Conservation (phyloP, 2,113 vertebrate genomes). For the Sinocyclocheilus rhinocerous region DNA sequence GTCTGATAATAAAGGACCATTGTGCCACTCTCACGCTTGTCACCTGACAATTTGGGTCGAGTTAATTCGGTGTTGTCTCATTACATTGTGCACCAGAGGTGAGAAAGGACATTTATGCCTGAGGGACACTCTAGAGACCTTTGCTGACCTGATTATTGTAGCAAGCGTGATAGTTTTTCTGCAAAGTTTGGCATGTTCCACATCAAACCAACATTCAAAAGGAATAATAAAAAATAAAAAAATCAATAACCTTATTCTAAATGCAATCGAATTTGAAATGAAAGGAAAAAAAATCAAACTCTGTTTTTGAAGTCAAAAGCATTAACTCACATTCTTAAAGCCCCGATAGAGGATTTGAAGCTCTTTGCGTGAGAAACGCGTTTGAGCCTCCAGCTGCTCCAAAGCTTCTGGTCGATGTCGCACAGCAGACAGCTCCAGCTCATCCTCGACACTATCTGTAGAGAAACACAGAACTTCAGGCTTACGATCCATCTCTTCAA, state of each 20-base stretch:
- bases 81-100: conserved; percentile 65
- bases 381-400: conserved; percentile 94
- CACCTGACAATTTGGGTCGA: conserved; percentile 66
- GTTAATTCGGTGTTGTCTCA: conserved; percentile 72
- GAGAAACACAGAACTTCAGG: conserved; percentile 27
- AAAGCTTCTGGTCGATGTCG: conserved; percentile 95
- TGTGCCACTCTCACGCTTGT: conserved; percentile 42
- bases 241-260: background rate
- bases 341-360: conserved; percentile 97
- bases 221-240: background rate
- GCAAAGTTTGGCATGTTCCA: conserved; percentile 1
- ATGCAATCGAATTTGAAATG: background rate
- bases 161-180: background rate
- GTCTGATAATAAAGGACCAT: conserved; percentile 23
- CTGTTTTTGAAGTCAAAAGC: background rate
- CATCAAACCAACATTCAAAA: background rate
- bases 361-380: conserved; percentile 96
- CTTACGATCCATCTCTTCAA: background rate
- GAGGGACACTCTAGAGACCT: conserved; percentile 49
- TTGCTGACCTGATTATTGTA: conserved; percentile 53
- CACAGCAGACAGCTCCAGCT: conserved; percentile 93
- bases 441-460: conserved; percentile 97
- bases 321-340: conserved; percentile 94
- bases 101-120: conserved; percentile 49
- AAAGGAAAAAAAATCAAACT: background rate